Evolutionary conservation across 2,888 invertebrate genomes (phyloP), one percentile per base, ranked within the genome.

Genomic region (Germaria angustata): DNA sequence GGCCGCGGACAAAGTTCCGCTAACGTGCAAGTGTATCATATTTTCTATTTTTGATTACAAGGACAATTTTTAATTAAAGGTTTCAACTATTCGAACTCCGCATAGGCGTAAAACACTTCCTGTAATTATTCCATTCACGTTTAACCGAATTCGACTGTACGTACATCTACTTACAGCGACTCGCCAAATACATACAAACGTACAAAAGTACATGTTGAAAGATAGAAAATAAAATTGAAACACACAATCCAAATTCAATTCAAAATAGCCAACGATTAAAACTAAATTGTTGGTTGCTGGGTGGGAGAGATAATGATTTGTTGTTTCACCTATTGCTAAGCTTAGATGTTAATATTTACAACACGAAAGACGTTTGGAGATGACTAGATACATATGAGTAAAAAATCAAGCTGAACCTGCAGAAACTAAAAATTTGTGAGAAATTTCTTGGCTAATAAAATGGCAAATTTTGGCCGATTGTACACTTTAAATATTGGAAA

Each of bases 261-360:
- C 34, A 79, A 82, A 82, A 79, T 75, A 82, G 78, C 79, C 69
- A 61, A 78, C 34, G 53, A 65, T 78, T 75, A 44, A 41, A 57
- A 66, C 55, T 57, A 61, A 55, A 34, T 65, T 41, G 24, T 28
- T 78, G 46, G 46, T 49, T 69, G 81, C 13, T 44, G 41, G 28
- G 61, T 39, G 41, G 20, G 51, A 24, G 39, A 20, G 39, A 32
- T 32, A 7, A n/a, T 9, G 36, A 49, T 59, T 53, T 63, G 22
- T 41, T 41, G 11, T 22, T 24, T 6, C 8, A 9, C 15, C 28
- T 32, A 11, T 59, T 61, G 28, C 53, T 39, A 15, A 53, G 66
- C 24, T 66, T 36, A 17, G 34, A 49, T 28, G 34, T 49, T 36
- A 65, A 34, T 17, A 22, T 1, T 2, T 28, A 9, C 28, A 39